Conservation (phyloP, 1,140 invertebrate genomes). For the Drosophila teissieri region DNA sequence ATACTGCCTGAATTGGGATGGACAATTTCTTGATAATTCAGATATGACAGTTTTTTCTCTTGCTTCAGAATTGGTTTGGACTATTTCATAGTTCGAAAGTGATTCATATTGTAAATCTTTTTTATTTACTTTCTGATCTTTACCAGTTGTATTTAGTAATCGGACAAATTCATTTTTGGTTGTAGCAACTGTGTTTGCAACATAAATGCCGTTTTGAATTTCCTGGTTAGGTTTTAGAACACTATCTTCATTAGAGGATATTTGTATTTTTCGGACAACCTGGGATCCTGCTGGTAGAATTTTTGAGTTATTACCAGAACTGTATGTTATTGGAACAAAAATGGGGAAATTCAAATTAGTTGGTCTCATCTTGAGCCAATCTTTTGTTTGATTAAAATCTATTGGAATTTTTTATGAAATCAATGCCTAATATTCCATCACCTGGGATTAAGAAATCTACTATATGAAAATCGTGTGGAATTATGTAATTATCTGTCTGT, state of each 20-base stretch:
- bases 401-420: background rate
- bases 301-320: too few species aligned
- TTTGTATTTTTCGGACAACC: too few species aligned
- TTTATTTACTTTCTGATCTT: too few species aligned
- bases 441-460: background rate
- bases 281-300: too few species aligned
- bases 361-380: background rate
- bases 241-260: background rate
- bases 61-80: too few species aligned
- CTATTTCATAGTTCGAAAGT: too few species aligned
- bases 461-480: background rate
- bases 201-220: background rate
- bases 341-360: background rate
- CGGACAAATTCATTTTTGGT: background rate
- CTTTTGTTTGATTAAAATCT: background rate
- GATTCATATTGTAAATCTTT: too few species aligned
- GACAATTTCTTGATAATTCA: too few species aligned
- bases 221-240: background rate
- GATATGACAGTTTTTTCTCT: too few species aligned
- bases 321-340: background rate
- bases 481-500: background rate
- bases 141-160: background rate
- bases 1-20: too few species aligned
- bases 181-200: background rate
- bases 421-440: background rate